These are phyloP conservation scores for Typhlichthys subterraneus DNA, from an alignment of 2,797 vertebrate species.

Conservation along the genomic window DNA sequence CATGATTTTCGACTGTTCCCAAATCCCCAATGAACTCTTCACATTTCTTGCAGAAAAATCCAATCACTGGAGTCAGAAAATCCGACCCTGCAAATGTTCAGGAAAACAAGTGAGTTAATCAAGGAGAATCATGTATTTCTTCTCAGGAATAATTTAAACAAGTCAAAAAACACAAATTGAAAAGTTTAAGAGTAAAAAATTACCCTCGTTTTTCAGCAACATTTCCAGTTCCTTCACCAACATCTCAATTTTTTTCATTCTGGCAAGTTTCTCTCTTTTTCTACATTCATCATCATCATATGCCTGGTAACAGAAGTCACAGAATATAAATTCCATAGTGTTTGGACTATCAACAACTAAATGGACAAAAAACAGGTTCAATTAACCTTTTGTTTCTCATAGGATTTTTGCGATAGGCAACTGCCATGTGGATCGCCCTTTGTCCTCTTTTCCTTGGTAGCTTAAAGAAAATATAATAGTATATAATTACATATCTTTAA, in stretches of 20 bases:
- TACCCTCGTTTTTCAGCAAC: conserved; percentile 90
- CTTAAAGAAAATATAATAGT: conserved; percentile 32
- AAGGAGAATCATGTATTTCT: neutral
- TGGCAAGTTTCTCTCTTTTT: conserved; percentile 79
- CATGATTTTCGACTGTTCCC: conserved; percentile 84
- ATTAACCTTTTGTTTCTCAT: conserved; percentile 83
- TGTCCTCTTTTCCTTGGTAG: conserved; percentile 60
- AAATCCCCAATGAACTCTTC: conserved; percentile 91
- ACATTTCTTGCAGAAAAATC: conserved; percentile 94
- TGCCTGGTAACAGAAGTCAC: conserved; percentile 26
- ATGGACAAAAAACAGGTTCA: neutral
- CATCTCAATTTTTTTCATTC: conserved; percentile 83
- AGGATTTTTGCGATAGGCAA: conserved; percentile 54
- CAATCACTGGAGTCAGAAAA: conserved; percentile 88
- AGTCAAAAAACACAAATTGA: neutral
- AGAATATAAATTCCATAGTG: neutral
- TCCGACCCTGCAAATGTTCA: conserved; percentile 77
- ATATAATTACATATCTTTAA: conserved; percentile 1
- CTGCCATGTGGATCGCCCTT: conserved; percentile 42
- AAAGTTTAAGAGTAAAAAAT: neutral
- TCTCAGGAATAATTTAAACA: too few relatives aligned
- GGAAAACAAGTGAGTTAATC: neutral
- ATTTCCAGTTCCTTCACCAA: conserved; percentile 87
- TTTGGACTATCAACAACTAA: neutral
- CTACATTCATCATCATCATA: conserved; percentile 76